Percentiles rank a stretch among this genome's conserved stretches.
Evolutionary conservation across 2,797 vertebrate genomes (phyloP).

Genomic region (Holocentrus rufus): DNA sequence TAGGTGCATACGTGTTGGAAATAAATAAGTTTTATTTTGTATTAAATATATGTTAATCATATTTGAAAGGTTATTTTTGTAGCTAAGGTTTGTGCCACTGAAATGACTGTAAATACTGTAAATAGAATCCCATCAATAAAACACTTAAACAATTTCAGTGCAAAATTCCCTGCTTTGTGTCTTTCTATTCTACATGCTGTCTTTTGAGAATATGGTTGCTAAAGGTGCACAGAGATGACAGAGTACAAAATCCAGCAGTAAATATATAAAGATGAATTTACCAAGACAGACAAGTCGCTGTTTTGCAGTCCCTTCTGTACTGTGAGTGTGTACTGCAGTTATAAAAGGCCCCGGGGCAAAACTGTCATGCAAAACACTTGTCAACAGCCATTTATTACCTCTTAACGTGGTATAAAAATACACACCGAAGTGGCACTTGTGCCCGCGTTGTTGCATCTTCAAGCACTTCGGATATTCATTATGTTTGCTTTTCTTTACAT

Average conservation of each 20-base stretch:
- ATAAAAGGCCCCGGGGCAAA: too few species aligned
- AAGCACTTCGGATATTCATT: too few species aligned
- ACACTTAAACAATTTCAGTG: slow-evolving; percentile 4
- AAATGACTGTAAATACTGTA: slow-evolving; percentile 67
- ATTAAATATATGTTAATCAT: slow-evolving; percentile 39
- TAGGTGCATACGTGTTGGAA: slow-evolving; percentile 52
- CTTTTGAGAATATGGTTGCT: background rate
- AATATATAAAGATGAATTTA: background rate
- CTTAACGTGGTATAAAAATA: too few species aligned
- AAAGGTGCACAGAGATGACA: too few species aligned
- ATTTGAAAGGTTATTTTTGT: slow-evolving; percentile 74
- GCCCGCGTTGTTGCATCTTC: too few species aligned
- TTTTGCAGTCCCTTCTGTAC: too few species aligned
- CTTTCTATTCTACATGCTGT: background rate
- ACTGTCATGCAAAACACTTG: too few species aligned
- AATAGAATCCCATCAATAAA: slow-evolving; percentile 56
- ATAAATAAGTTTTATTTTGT: slow-evolving; percentile 54
- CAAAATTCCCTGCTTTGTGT: slow-evolving; percentile 1
- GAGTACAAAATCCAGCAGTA: slow-evolving; percentile 1
- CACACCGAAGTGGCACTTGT: too few species aligned
- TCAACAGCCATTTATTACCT: too few species aligned
- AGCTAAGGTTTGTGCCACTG: slow-evolving; percentile 51
- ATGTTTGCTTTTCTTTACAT: too few species aligned
- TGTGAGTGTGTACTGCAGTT: background rate
- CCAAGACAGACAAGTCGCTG: too few species aligned